Evolutionary conservation across 2,113 vertebrate species (phyloP), one percentile per base, ranked within the genome.

Genomic region (Bujurquina vittata): DNA sequence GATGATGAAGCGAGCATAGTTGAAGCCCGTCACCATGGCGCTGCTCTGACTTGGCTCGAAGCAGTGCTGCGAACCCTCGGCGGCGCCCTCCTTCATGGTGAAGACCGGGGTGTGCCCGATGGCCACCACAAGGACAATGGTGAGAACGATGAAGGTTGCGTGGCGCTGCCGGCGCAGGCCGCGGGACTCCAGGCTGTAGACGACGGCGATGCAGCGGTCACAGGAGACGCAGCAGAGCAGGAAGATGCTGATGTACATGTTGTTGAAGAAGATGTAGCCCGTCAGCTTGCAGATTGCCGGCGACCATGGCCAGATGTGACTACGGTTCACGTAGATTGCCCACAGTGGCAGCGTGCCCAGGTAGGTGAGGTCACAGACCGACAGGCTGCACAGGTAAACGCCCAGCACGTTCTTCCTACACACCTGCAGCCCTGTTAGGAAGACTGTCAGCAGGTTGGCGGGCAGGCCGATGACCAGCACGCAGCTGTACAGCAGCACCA

Each of bases 171-270:
- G 85, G 5, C 97, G 95, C 18, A 55, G 88, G 5, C 96, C 96
- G 0, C 94, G 94, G 17, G 92, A 95, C 91, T 97, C 96, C 83
- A 98, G 69, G 1, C 96, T 92, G 0, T 97, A 96, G 23, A 87
- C 95, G 62, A 98, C 80, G 0, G 96, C 97, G 11, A 96, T 1
- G 0, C 96, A 98, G 76, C 97, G 97, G 94, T 99, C 97, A 0
- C 93, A 55, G 43, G 97, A 98, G 75, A 99, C 55, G 90, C 96
- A 97, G 92, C 97, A 98, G 8, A 98, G 92, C 62, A 98, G 90
- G 22, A 98, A 94, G 89, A 98, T 97, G 93, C 98, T 99, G 89
- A 97, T 58, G 81, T 98, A 98, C 89, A 98, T 96, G 93, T 97
- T 99, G 94, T 93, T 98, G 95, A 98, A 99, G 78, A 99, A 98